Evolutionary conservation across 2,888 invertebrate genomes (phyloP), one percentile per base, ranked within the genome.

Genomic region (Zele albiditarsus): DNA sequence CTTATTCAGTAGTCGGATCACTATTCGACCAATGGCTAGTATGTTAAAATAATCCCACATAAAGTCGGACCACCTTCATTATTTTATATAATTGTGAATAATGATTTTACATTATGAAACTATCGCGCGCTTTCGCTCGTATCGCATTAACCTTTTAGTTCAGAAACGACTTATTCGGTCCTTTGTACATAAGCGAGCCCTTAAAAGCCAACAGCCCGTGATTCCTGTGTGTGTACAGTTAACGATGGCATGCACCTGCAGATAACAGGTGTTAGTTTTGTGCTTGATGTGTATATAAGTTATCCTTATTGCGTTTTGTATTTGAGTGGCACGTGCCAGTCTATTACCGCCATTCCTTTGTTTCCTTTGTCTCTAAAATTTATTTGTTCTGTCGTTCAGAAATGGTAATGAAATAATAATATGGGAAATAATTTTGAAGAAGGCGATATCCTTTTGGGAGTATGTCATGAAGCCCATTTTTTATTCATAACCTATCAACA

Each of bases 201-300:
- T 46, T 46, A n/a, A 46, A 46, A 46, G n/a, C n/a, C 46, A 46
- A 46, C 46, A 16, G n/a, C 16, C 46, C 46, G n/a, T 46, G 46
- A 46, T 46, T 46, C 46, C 46, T 46, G 3, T 46, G 46, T 33
- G 33, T 16, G n/a, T 46, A 46, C 46, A n/a, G 46, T 46, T 53
- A 20, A 53, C n/a, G 53, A 53, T 53, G 53, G 53, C 20, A 20
- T 20, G 53, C 53, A 53, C 53, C n/a, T 20, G 53, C 53, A 20
- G n/a, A 53, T 53, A 53, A 53, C 53, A 53, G 53, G 20, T 53
- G 53, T n/a, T 53, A 8, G 20, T 53, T 53, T 38, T 46, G n/a
- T n/a, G n/a, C n/a, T 46, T 16, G 46, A 46, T 46, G 46, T 46
- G 46, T 46, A 46, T n/a, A 46, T 16, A 46, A 46, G n/a, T 46